Conservation (phyloP, 1,140 invertebrate genomes). For the Zaprionus taronus region DNA sequence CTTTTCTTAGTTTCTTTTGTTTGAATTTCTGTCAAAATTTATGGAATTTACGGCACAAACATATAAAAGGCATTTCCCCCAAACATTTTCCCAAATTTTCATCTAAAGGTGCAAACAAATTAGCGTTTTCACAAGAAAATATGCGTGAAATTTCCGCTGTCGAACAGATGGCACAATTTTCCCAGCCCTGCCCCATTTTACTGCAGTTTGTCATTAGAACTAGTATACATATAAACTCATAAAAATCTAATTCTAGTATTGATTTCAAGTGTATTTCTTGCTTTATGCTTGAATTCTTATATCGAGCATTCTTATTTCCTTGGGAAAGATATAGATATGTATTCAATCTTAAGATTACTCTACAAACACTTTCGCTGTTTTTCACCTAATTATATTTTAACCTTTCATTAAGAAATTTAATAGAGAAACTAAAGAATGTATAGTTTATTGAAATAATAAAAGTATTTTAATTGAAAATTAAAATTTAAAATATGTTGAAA, state of each 20-base stretch:
- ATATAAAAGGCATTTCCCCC: slow-evolving; percentile 35
- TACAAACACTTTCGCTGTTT: slow-evolving; percentile 8
- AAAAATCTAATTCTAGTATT: slow-evolving; percentile 36
- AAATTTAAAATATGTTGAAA: neutral
- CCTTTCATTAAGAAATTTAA: neutral
- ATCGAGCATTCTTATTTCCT: neutral
- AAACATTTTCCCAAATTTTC: slow-evolving; percentile 43
- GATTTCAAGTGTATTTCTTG: slow-evolving; percentile 71
- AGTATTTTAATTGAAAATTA: neutral
- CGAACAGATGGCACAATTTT: slow-evolving; percentile 40
- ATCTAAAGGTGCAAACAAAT: slow-evolving; percentile 49
- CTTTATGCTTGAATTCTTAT: slow-evolving; percentile 4
- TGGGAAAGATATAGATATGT: slow-evolving; percentile 3
- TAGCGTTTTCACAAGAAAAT: slow-evolving; percentile 26
- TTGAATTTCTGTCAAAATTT: slow-evolving; percentile 46
- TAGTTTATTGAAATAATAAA: neutral
- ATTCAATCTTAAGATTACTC: slow-evolving; percentile 24
- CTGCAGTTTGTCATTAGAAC: slow-evolving; percentile 40
- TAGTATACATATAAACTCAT: neutral
- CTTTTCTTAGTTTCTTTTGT: slow-evolving; percentile 23
- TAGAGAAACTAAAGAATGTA: neutral
- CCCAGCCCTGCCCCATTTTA: slow-evolving; percentile 9
- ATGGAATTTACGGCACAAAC: slow-evolving; percentile 42
- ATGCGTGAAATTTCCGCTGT: slow-evolving; percentile 38
- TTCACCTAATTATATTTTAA: slow-evolving; percentile 31